Evolutionary conservation across 2,888 invertebrate species (phyloP), one percentile per base, ranked within the genome.

Genomic region (Ennomos quercinarius): DNA sequence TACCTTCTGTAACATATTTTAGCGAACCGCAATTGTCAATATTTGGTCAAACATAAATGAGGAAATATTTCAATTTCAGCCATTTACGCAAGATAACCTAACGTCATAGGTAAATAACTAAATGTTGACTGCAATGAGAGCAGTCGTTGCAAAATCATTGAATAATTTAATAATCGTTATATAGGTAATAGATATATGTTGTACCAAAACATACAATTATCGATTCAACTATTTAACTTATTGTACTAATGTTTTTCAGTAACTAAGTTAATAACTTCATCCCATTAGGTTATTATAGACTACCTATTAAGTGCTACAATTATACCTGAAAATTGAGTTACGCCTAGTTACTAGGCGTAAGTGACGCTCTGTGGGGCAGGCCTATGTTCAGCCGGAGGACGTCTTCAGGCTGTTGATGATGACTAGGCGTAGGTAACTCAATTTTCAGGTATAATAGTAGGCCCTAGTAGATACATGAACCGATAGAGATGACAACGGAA

Each of bases 101-200:
- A 40, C 51, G 42, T 46, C 46, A 48, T 37, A 9, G 8, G 51
- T 49, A 54, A 63, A 61, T 66, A 66, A 5, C 48, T 52, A 54
- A 63, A 61, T 63, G 63, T 63, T 63, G 54, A 58, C 45, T 13
- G 42, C 46, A 59, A 43, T 17, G 17, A 17, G 38, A 34, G 13
- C 13, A 53, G 37, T 52, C 44, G 39, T 52, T 52, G 38, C 51
- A 11, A 40, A 46, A 40, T 45, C 40, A 34, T 52, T 10, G 27
- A 27, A 27, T 27, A 39, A 39, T 39, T 39, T 10, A 39, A 39
- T 39, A 27, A 27, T 27, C 6, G 27, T 27, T 27, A 27, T n/a
- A n/a, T n/a, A n/a, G n/a, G n/a, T n/a, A n/a, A n/a, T n/a, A n/a
- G n/a, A n/a, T n/a, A n/a, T n/a, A n/a, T 27, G 6, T 27, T 5